A percentile compares a stretch with the other conserved stretches of the same genome.
phyloP scores from a whole-genome alignment of 1,140 invertebrate genomes.

The Galleria mellonella region DNA sequence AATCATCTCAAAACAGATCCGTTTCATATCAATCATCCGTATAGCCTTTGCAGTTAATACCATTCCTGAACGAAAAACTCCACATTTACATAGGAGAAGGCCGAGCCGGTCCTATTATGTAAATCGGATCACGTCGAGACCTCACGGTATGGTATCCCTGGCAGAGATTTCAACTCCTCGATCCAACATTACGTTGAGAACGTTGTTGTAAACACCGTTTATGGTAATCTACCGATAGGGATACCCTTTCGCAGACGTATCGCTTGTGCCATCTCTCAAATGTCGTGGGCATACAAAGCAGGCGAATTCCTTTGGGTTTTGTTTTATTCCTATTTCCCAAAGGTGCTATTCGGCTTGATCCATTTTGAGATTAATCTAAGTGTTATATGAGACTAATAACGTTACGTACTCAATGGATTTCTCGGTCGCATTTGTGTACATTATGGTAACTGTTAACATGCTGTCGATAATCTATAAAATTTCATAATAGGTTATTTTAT shows the following conservation, averaged over 20 bases:
- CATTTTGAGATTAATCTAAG: no score
- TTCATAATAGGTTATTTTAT: no score
- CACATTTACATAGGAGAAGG: conserved; percentile 40
- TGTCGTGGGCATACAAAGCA: conserved; percentile 12
- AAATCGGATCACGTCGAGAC: conserved; percentile 44
- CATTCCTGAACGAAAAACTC: conserved; percentile 24
- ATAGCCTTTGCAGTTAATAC: conserved; percentile 32
- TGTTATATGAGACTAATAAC: no score
- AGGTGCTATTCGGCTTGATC: conserved; percentile 2
- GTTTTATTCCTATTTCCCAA: conserved; percentile 17
- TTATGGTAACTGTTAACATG: no score
- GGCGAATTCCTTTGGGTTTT: conserved; percentile 1
- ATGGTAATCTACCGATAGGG: conserved; percentile 27
- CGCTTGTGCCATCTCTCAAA: conserved; percentile 17
- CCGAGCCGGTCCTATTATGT: conserved; percentile 36
- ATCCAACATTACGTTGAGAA: conserved; percentile 19
- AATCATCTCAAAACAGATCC: conserved; percentile 30
- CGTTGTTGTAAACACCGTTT: conserved; percentile 31
- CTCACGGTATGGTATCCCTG: conserved; percentile 33
- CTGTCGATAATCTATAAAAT: no score
- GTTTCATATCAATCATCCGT: conserved; percentile 41
- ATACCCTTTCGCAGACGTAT: conserved; percentile 12
- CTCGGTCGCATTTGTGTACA: no score
- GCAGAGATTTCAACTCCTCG: conserved; percentile 36
- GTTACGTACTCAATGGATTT: no score